Evolutionary conservation across 2,888 invertebrate species (phyloP).

Genomic region (Allygus modestus): DNA sequence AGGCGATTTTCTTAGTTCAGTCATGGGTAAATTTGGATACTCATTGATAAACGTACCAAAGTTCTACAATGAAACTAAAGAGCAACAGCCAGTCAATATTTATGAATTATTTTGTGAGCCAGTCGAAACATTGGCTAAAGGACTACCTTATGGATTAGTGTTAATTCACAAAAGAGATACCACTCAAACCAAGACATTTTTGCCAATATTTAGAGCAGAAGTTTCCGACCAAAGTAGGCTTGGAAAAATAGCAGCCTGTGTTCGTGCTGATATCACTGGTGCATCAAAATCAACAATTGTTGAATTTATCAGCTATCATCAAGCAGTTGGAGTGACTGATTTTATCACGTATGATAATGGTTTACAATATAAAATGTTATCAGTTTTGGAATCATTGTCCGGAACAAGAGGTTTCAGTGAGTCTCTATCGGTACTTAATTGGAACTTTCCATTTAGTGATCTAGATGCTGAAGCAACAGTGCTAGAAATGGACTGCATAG

Average conservation of each 20-base stretch:
- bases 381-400: slow-evolving; percentile 74
- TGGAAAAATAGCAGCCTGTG: slow-evolving; percentile 80
- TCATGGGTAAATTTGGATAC: slow-evolving; percentile 81
- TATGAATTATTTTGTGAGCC: slow-evolving; percentile 67
- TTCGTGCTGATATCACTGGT: slow-evolving; percentile 78
- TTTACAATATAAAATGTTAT: slow-evolving; percentile 75
- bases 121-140: slow-evolving; percentile 67
- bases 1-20: slow-evolving; percentile 76
- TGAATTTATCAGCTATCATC: slow-evolving; percentile 83
- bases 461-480: slow-evolving; percentile 75
- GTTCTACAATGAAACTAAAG: slow-evolving; percentile 52
- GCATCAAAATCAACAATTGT: slow-evolving; percentile 79
- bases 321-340: slow-evolving; percentile 81
- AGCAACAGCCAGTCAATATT: slow-evolving; percentile 60
- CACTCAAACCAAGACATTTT: slow-evolving; percentile 68
- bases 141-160: slow-evolving; percentile 72
- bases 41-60: slow-evolving; percentile 64
- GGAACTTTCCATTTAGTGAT: slow-evolving; percentile 82
- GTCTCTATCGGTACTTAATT: slow-evolving; percentile 79
- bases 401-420: slow-evolving; percentile 74
- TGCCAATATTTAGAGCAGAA: slow-evolving; percentile 69
- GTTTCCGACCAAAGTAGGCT: slow-evolving; percentile 69
- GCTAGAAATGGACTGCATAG: slow-evolving; percentile 82
- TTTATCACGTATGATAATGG: slow-evolving; percentile 82
- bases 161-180: slow-evolving; percentile 70